Evolutionary conservation across 1,140 invertebrate genomes (phyloP).

Genomic region (Octopus sinensis): DNA sequence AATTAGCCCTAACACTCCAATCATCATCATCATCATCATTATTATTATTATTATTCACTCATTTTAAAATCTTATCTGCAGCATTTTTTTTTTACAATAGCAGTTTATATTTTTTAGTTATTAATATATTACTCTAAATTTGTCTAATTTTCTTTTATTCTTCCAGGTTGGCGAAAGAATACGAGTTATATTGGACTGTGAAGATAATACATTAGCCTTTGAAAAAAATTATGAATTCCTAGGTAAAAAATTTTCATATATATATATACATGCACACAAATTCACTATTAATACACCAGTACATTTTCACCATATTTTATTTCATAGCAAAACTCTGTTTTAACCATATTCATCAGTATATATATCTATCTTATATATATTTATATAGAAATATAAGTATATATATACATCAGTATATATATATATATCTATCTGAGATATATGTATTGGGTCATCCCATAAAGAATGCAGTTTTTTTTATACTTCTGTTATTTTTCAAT

Average conservation of each 20-base stretch:
- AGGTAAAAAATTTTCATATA: constrained; percentile 56
- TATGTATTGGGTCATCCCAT: no score
- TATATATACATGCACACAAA: constrained; percentile 8
- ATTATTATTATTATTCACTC: no score
- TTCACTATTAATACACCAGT: neutral
- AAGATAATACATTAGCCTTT: constrained; percentile 94
- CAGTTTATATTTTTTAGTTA: no score
- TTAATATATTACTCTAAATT: no score
- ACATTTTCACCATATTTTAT: neutral
- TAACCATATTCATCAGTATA: neutral
- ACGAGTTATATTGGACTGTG: constrained; percentile 94
- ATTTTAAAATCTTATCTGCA: no score
- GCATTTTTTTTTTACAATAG: no score
- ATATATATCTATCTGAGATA: no score
- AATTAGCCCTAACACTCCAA: no score
- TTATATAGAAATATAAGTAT: neutral
- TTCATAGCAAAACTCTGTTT: neutral
- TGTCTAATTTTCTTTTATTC: neutral
- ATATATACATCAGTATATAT: neutral
- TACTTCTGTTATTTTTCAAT: no score
- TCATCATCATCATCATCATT: no score
- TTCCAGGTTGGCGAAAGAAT: constrained; percentile 90
- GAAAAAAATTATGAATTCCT: constrained; percentile 98
- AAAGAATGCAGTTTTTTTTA: no score
- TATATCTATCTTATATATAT: neutral